phyloP scores from a whole-genome alignment of 1,140 invertebrate species.

The Andricus grossulariae region DNA sequence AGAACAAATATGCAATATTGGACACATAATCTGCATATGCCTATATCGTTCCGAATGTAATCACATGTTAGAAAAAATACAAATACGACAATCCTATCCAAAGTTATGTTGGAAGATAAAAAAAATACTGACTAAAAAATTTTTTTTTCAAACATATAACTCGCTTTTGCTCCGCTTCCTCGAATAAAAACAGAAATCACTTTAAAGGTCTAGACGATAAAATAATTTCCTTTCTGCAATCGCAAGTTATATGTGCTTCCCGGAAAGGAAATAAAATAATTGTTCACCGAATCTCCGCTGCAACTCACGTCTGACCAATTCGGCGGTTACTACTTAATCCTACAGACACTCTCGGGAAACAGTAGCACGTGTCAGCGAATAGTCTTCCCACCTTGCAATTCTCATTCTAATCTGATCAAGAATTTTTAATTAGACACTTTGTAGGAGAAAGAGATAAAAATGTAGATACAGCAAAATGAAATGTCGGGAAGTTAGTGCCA shows the following conservation, averaged over 20 bases:
- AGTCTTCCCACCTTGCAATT: neutral
- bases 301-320: constrained; percentile 43
- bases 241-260: neutral
- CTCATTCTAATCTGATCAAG: constrained; percentile 8
- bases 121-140: too few relatives aligned
- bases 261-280: constrained; percentile 4
- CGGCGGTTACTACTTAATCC: constrained; percentile 40
- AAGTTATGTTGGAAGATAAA: too few relatives aligned
- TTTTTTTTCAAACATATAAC: too few relatives aligned
- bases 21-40: too few relatives aligned
- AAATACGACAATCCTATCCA: too few relatives aligned
- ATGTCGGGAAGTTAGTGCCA: too few relatives aligned
- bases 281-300: constrained; percentile 23
- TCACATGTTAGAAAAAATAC: too few relatives aligned
- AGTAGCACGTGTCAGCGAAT: constrained; percentile 21
- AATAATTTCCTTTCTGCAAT: constrained; percentile 34
- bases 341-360: constrained; percentile 10
- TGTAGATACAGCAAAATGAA: neutral
- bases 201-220: constrained; percentile 33
- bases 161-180: too few relatives aligned
- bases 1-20: too few relatives aligned
- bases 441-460: neutral
- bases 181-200: constrained; percentile 4
- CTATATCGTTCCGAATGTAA: too few relatives aligned
- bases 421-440: neutral